A percentile compares a stretch with the other conserved stretches of the same genome.
These are phyloP conservation scores for Coregonus clupeaformis DNA, from an alignment of 2,113 vertebrate genomes.

Conservation along the genomic window DNA sequence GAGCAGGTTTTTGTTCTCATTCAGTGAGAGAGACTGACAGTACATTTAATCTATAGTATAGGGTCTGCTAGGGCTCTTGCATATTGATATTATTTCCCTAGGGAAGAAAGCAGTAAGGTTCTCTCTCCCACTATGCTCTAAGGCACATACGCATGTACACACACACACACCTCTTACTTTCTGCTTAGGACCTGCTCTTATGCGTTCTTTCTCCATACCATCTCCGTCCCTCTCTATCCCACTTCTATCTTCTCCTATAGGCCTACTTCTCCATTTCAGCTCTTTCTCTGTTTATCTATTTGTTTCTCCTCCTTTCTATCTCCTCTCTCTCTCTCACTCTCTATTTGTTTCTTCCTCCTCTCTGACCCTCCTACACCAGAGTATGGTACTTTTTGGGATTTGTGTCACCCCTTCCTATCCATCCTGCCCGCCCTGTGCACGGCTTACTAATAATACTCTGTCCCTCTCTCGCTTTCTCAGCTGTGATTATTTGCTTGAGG, in stretches of 20 bases:
- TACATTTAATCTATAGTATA: neutral
- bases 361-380: neutral
- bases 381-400: neutral
- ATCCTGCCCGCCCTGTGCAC: neutral
- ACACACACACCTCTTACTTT: neutral
- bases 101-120: neutral
- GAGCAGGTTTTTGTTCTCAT: neutral
- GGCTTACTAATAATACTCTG: conserved; percentile 27
- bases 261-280: neutral
- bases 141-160: neutral
- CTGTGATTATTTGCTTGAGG: conserved; percentile 8
- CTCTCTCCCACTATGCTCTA: neutral
- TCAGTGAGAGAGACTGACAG: neutral
- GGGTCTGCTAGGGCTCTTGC: neutral
- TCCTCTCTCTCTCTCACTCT: neutral
- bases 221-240: neutral
- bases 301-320: neutral
- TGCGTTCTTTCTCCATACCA: neutral
- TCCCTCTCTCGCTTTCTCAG: neutral
- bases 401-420: neutral
- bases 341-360: neutral
- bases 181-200: neutral
- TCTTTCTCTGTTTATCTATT: neutral
- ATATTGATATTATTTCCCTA: neutral
- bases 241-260: neutral